Evolutionary conservation across 2,113 vertebrate species (phyloP).

Genomic region (Arizona elegans): DNA sequence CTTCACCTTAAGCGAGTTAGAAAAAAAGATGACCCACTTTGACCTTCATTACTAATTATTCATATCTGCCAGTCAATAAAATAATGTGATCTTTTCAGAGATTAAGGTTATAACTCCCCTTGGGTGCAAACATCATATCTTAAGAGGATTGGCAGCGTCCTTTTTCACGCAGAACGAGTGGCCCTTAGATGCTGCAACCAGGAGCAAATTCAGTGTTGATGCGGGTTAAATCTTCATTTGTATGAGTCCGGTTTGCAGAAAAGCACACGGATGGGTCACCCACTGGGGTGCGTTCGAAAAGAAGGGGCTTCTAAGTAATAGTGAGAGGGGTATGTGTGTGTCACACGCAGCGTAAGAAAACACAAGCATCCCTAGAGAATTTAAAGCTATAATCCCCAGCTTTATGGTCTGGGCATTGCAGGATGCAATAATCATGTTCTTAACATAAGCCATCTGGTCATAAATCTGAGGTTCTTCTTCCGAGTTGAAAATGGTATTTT

Average conservation of each 20-base stretch:
- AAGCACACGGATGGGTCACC: conserved; percentile 33
- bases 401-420: conserved; percentile 42
- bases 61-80: conserved; percentile 17
- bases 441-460: conserved; percentile 17
- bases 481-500: conserved; percentile 8
- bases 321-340: not conserved
- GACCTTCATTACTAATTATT: conserved; percentile 19
- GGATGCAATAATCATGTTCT: conserved; percentile 34
- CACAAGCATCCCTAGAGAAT: conserved; percentile 25
- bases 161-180: conserved; percentile 5
- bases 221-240: conserved; percentile 13
- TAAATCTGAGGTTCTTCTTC: conserved; percentile 22
- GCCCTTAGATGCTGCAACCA: conserved; percentile 35
- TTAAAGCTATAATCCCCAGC: conserved; percentile 37
- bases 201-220: conserved; percentile 29
- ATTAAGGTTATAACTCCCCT: not conserved
- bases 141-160: conserved; percentile 33
- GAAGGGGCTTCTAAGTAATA: conserved; percentile 28
- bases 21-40: not conserved
- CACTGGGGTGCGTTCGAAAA: conserved; percentile 6
- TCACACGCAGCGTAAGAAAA: conserved; percentile 22
- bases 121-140: conserved; percentile 17
- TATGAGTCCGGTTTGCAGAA: conserved; percentile 23
- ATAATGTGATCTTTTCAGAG: conserved; percentile 20
- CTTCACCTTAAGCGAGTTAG: not conserved